Percentiles rank a stretch among this genome's conserved stretches.
Conservation (phyloP, 2,113 vertebrate species). For the Scatophagus argus region DNA sequence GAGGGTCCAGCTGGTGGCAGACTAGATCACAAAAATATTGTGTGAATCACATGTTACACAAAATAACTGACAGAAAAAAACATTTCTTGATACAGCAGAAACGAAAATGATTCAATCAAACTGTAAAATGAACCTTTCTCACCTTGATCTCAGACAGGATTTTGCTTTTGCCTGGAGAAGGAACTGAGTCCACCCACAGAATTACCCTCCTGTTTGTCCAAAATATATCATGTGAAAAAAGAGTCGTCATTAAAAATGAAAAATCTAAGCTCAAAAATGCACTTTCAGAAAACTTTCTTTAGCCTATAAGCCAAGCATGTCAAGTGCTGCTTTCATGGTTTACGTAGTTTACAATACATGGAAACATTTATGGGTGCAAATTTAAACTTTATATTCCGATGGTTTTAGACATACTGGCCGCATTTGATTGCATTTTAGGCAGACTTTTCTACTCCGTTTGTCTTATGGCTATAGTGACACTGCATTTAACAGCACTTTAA, state of each 20-base stretch:
- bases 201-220: constrained; percentile 42
- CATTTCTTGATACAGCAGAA: background rate
- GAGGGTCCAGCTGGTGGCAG: background rate
- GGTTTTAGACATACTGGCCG: background rate
- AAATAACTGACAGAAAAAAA: background rate
- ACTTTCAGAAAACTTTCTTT: background rate
- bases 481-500: background rate
- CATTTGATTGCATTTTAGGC: background rate
- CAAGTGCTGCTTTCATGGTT: background rate
- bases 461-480: background rate
- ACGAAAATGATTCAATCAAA: background rate
- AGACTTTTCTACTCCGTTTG: background rate
- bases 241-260: background rate
- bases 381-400: background rate
- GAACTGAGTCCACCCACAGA: constrained; percentile 72
- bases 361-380: background rate
- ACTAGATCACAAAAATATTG: constrained; percentile 42
- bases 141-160: constrained; percentile 72
- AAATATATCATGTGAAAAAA: background rate
- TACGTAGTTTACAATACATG: background rate
- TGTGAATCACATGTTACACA: background rate
- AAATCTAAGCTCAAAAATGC: background rate
- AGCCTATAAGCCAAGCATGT: background rate
- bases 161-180: constrained; percentile 78
- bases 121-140: background rate